phyloP scores from a whole-genome alignment of 2,113 vertebrate species.

The Naja naja region DNA sequence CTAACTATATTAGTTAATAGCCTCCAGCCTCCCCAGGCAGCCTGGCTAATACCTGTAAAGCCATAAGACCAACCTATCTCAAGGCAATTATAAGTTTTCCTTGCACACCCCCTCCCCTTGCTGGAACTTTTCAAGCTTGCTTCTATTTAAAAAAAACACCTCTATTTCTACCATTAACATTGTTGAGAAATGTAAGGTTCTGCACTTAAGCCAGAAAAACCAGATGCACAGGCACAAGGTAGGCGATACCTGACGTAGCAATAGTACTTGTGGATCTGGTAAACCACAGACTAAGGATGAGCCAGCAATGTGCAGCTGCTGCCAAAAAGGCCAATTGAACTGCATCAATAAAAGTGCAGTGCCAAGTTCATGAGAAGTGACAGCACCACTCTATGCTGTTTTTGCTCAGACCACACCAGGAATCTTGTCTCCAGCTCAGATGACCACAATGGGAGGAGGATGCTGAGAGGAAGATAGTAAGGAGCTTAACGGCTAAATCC shows the following conservation, averaged over 20 bases:
- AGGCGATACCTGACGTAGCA: background rate
- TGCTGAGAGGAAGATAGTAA: background rate
- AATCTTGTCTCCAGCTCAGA: background rate
- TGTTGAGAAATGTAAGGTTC: background rate
- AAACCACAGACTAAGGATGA: background rate
- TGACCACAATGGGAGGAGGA: background rate
- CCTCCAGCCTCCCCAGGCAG: background rate
- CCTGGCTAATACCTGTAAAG: background rate
- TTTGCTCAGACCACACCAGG: background rate
- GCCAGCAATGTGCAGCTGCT: background rate
- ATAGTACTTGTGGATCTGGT: background rate
- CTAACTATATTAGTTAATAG: background rate
- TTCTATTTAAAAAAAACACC: background rate
- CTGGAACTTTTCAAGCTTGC: background rate
- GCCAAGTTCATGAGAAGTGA: background rate
- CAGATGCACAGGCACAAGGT: background rate
- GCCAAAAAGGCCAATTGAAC: background rate
- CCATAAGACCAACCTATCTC: background rate
- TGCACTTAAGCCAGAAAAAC: background rate
- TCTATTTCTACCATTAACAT: background rate
- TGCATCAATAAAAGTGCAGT: background rate
- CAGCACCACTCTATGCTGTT: background rate
- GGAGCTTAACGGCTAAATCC: background rate
- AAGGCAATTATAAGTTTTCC: background rate
- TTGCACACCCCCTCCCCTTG: background rate